Conservation (phyloP, 2,888 invertebrate species). For the Scaptomyza polygonia region DNA sequence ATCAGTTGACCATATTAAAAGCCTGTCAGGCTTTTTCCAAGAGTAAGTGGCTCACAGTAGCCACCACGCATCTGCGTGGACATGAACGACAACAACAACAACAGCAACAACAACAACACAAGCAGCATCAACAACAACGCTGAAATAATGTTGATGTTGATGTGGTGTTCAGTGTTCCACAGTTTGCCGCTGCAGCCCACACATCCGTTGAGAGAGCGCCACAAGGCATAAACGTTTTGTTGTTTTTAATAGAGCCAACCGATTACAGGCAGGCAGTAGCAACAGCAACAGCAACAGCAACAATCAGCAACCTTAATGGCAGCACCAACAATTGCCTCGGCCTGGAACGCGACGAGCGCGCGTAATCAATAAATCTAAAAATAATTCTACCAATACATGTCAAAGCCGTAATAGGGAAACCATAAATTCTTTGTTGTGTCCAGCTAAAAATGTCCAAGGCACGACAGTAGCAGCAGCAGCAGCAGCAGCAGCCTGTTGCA, state of each 20-base stretch:
- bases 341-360: constrained; percentile 71
- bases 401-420: constrained; percentile 83
- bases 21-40: constrained; percentile 51
- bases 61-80: constrained; percentile 63
- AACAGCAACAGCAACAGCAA: constrained; percentile 15
- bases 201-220: constrained; percentile 67
- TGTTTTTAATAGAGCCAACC: constrained; percentile 75
- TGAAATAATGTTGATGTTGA: constrained; percentile 51
- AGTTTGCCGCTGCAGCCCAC: constrained; percentile 45
- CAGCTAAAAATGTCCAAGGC: constrained; percentile 71
- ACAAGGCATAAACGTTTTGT: constrained; percentile 78
- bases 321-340: constrained; percentile 53
- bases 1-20: constrained; percentile 56
- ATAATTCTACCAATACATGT: constrained; percentile 83
- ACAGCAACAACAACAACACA: constrained; percentile 8
- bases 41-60: constrained; percentile 71
- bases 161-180: constrained; percentile 47
- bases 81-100: constrained; percentile 40
- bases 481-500: constrained; percentile 74
- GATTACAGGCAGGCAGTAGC: constrained; percentile 62
- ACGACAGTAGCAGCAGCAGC: constrained; percentile 73
- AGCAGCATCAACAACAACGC: constrained; percentile 15
- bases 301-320: constrained; percentile 28
- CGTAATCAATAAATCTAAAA: constrained; percentile 82
- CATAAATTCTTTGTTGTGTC: constrained; percentile 82